Evolutionary conservation across 2,113 vertebrate species (phyloP).

Genomic region (Cyprinodon variegatus): DNA sequence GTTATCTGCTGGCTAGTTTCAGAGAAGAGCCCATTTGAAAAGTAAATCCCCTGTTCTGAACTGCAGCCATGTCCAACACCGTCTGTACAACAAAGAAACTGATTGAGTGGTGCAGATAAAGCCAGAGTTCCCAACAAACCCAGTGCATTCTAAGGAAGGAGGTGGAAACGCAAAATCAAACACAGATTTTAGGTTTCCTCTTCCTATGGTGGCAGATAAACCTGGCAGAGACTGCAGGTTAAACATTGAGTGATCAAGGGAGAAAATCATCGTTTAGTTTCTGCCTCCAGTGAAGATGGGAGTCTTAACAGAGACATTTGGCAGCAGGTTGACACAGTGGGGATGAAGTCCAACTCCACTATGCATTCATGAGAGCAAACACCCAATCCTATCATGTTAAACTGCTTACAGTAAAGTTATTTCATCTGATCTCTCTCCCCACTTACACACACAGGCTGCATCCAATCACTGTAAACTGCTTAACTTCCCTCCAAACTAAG

Average conservation of each 20-base stretch:
- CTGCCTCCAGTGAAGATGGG: constrained; percentile 25
- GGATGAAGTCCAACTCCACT: not conserved
- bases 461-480: constrained; percentile 57
- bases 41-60: constrained; percentile 50
- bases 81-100: not conserved
- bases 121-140: no score
- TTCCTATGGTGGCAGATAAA: constrained; percentile 1
- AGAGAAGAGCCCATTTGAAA: constrained; percentile 56
- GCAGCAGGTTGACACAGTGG: constrained; percentile 15
- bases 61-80: not conserved
- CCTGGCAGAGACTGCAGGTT: constrained; percentile 32
- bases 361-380: constrained; percentile 1
- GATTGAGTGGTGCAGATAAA: not conserved
- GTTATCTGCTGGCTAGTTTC: constrained; percentile 26
- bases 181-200: not conserved
- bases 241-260: constrained; percentile 38
- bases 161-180: not conserved
- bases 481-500: constrained; percentile 38
- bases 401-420: constrained; percentile 43
- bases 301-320: constrained; percentile 6
- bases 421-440: constrained; percentile 15
- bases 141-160: no score
- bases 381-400: constrained; percentile 57
- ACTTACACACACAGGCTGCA: not conserved
- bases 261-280: constrained; percentile 31